Percentiles rank a stretch among this genome's conserved stretches.
Conservation (phyloP, 2,113 vertebrate genomes). For the Mugil cephalus region DNA sequence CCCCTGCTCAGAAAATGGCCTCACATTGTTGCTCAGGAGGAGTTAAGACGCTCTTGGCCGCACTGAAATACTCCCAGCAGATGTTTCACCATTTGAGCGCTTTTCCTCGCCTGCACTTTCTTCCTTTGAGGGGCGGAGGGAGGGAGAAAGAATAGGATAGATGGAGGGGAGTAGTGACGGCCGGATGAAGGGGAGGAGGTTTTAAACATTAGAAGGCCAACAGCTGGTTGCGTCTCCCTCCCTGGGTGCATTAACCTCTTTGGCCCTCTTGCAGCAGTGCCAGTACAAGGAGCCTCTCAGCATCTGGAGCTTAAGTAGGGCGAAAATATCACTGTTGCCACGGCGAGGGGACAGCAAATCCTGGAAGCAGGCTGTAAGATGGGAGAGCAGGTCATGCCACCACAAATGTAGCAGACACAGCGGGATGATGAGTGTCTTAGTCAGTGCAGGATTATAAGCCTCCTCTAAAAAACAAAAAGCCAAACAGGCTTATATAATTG, state of each 20-base stretch:
- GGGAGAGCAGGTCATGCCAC: slow-evolving; percentile 49
- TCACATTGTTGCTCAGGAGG: slow-evolving; percentile 76
- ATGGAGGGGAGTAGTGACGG: slow-evolving; percentile 32
- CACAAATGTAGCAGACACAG: slow-evolving; percentile 29
- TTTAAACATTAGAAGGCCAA: slow-evolving; percentile 83
- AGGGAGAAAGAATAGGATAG: slow-evolving; percentile 50
- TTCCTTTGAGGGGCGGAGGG: slow-evolving; percentile 60
- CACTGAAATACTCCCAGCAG: slow-evolving; percentile 76
- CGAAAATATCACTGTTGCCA: slow-evolving; percentile 64
- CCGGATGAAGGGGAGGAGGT: slow-evolving; percentile 51
- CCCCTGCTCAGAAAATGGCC: slow-evolving; percentile 71
- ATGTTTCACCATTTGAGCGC: slow-evolving; percentile 76
- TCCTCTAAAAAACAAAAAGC: slow-evolving; percentile 13
- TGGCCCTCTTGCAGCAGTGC: slow-evolving; percentile 76
- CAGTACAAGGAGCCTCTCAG: slow-evolving; percentile 80
- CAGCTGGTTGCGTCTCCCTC: slow-evolving; percentile 81
- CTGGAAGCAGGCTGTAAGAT: slow-evolving; percentile 67
- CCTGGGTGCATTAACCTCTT: slow-evolving; percentile 82
- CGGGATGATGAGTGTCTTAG: slow-evolving; percentile 28
- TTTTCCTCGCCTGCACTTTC: slow-evolving; percentile 67
- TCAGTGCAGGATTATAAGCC: slow-evolving; percentile 2
- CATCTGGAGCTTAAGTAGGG: slow-evolving; percentile 82
- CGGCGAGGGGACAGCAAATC: slow-evolving; percentile 59
- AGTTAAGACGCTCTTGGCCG: slow-evolving; percentile 81
- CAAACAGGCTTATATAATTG: background rate